These are phyloP conservation scores for Triops longicaudatus DNA, from an alignment of 1,140 invertebrate genomes.

Conservation along the genomic window DNA sequence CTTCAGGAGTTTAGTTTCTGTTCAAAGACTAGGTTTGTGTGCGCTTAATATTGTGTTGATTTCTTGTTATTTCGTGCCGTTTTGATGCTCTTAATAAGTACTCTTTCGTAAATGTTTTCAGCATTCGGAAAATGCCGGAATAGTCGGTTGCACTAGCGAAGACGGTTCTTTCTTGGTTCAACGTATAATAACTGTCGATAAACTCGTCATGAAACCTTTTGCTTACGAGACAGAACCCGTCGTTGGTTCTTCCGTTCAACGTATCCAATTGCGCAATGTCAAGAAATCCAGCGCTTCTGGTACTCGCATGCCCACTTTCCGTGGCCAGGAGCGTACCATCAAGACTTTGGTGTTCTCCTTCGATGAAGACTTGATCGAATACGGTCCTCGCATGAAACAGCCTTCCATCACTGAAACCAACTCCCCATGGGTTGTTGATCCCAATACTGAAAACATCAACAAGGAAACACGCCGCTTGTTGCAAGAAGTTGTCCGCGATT, in stretches of 20 bases:
- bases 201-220: constrained; percentile 23
- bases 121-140: constrained; percentile 18
- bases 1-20: too few species aligned
- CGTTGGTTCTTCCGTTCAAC: constrained; percentile 22
- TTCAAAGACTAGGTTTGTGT: background rate
- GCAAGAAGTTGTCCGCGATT: constrained; percentile 24
- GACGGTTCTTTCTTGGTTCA: constrained; percentile 26
- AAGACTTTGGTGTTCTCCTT: constrained; percentile 24
- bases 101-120: background rate
- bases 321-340: background rate
- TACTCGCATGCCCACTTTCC: background rate
- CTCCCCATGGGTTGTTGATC: constrained; percentile 6
- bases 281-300: constrained; percentile 8
- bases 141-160: constrained; percentile 23
- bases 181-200: constrained; percentile 23
- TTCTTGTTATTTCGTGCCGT: background rate
- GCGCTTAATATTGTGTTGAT: background rate
- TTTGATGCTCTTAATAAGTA: background rate
- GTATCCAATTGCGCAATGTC: constrained; percentile 18
- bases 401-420: constrained; percentile 18
- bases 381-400: constrained; percentile 23
- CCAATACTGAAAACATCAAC: background rate
- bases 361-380: constrained; percentile 19
- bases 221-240: constrained; percentile 28
- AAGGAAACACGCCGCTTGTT: constrained; percentile 25